A percentile compares a stretch with the other conserved stretches of the same genome.
Conservation (phyloP, 2,888 invertebrate species). For the Gortyna flavago region DNA sequence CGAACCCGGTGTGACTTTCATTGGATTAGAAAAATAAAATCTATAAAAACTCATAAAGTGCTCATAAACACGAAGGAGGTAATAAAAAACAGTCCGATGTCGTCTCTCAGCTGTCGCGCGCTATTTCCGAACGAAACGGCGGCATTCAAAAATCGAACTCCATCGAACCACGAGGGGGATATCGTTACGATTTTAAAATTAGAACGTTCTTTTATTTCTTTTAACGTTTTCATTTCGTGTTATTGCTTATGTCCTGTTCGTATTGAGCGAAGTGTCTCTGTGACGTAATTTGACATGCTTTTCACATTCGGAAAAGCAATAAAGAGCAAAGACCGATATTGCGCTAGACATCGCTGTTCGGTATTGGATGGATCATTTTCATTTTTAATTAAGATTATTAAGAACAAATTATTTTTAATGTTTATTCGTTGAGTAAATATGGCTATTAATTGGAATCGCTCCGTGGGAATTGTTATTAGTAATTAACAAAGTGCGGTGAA, state of each 20-base stretch:
- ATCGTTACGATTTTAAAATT: slow-evolving; percentile 83
- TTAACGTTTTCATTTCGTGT: slow-evolving; percentile 69
- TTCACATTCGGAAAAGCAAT: slow-evolving; percentile 66
- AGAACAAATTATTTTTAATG: slow-evolving; percentile 47
- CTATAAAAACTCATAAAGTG: slow-evolving; percentile 89
- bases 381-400: slow-evolving; percentile 48
- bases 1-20: slow-evolving; percentile 82
- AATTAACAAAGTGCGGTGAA: slow-evolving; percentile 54
- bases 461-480: slow-evolving; percentile 34
- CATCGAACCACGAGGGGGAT: slow-evolving; percentile 85
- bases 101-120: slow-evolving; percentile 89
- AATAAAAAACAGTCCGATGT: slow-evolving; percentile 88
- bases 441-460: slow-evolving; percentile 48
- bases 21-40: slow-evolving; percentile 86
- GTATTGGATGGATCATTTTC: slow-evolving; percentile 39
- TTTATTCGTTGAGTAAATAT: slow-evolving; percentile 53
- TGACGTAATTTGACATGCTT: slow-evolving; percentile 67
- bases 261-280: slow-evolving; percentile 66
- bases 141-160: slow-evolving; percentile 87
- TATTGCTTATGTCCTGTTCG: slow-evolving; percentile 71
- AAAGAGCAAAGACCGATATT: slow-evolving; percentile 58
- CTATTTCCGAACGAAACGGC: slow-evolving; percentile 86
- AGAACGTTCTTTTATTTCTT: slow-evolving; percentile 80
- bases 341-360: slow-evolving; percentile 37
- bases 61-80: slow-evolving; percentile 89